These are phyloP conservation scores for Lota lota DNA, from an alignment of 2,113 vertebrate species.

Conservation along the genomic window DNA sequence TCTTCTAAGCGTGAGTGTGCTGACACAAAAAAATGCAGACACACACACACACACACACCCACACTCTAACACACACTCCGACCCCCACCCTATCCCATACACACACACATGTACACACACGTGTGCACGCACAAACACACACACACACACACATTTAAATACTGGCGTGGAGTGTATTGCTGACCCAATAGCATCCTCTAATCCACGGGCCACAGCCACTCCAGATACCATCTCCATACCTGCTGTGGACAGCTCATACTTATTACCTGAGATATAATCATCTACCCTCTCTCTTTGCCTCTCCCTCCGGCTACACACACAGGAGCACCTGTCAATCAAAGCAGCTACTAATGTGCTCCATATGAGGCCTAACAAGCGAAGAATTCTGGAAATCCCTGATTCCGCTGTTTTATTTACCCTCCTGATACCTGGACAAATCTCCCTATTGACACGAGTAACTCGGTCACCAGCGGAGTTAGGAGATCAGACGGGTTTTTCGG, in stretches of 20 bases:
- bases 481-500: slow-evolving; percentile 8
- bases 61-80: background rate
- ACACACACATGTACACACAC: slow-evolving; percentile 8
- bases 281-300: slow-evolving; percentile 57
- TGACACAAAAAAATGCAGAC: no score
- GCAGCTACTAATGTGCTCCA: slow-evolving; percentile 66
- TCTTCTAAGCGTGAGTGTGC: no score
- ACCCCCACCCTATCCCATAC: background rate
- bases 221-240: slow-evolving; percentile 59
- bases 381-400: slow-evolving; percentile 70
- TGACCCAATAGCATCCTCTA: slow-evolving; percentile 53
- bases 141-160: slow-evolving; percentile 14
- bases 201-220: slow-evolving; percentile 49
- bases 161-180: slow-evolving; percentile 16
- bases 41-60: background rate
- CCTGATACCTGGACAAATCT: slow-evolving; percentile 71
- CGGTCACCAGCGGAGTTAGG: slow-evolving; percentile 35
- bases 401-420: slow-evolving; percentile 69
- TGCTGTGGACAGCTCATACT: slow-evolving; percentile 59
- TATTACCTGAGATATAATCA: slow-evolving; percentile 75
- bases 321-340: slow-evolving; percentile 75
- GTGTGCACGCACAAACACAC: slow-evolving; percentile 13
- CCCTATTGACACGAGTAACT: slow-evolving; percentile 67
- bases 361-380: slow-evolving; percentile 57
- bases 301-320: slow-evolving; percentile 63